Percentiles rank a stretch among this genome's conserved stretches.
Conservation (phyloP, 2,113 vertebrate species). For the Chaetorhynchus papuensis region DNA sequence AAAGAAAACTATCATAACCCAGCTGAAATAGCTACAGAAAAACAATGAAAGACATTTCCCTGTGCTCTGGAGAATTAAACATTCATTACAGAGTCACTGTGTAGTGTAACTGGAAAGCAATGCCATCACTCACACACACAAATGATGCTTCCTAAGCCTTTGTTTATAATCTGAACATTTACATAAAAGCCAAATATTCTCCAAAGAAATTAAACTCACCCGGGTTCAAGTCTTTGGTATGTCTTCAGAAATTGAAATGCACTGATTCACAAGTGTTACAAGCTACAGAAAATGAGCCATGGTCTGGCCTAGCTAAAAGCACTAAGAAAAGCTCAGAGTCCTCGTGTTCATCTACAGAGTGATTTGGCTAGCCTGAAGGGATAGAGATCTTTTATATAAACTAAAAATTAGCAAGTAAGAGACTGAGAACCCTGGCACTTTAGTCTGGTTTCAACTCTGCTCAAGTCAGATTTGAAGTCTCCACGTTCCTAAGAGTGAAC, state of each 20-base stretch:
- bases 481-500: background rate
- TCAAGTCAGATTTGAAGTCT: background rate
- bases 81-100: constrained; percentile 16
- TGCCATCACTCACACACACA: background rate
- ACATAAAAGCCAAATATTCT: constrained; percentile 26
- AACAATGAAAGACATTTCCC: constrained; percentile 9
- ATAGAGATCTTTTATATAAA: background rate
- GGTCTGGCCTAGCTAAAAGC: background rate
- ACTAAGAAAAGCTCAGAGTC: background rate
- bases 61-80: constrained; percentile 21
- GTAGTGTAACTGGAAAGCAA: background rate
- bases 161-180: background rate
- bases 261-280: background rate
- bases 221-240: background rate
- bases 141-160: constrained; percentile 1
- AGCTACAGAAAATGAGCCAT: background rate
- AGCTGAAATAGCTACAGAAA: background rate
- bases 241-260: background rate
- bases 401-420: background rate
- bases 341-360: background rate
- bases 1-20: constrained; percentile 37
- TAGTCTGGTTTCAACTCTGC: background rate
- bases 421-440: background rate
- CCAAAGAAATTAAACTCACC: constrained; percentile 4
- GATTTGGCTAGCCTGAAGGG: background rate